Conservation (phyloP, 2,888 invertebrate genomes). For the Pachycephus smyrnensis region DNA sequence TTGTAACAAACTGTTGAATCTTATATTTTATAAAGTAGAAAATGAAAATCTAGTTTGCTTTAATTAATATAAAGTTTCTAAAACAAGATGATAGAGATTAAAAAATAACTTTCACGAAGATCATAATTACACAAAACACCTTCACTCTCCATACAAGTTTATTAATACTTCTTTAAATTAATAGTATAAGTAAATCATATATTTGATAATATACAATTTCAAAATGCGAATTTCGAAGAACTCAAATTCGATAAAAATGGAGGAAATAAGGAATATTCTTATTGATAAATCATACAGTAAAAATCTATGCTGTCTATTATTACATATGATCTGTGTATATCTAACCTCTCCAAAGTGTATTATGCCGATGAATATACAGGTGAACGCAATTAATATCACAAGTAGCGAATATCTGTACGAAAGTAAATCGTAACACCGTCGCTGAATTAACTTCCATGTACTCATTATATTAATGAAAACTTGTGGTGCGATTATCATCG, state of each 20-base stretch:
- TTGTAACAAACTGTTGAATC: not conserved
- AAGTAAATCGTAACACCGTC: conserved; percentile 66
- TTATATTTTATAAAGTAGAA: conserved; percentile 5
- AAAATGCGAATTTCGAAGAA: not conserved
- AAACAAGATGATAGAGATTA: conserved; percentile 4
- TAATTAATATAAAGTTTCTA: not conserved
- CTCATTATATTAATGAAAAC: conserved; percentile 61
- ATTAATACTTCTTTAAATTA: not conserved
- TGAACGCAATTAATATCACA: conserved; percentile 61
- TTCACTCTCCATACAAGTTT: not conserved
- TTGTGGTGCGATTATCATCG: conserved; percentile 51
- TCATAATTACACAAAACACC: not conserved
- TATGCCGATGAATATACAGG: conserved; percentile 63
- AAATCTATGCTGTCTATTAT: not conserved
- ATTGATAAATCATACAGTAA: not conserved
- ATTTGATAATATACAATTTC: not conserved
- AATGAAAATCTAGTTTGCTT: not conserved
- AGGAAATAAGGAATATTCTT: not conserved
- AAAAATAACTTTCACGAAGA: not conserved
- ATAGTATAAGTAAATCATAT: not conserved
- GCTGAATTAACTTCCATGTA: conserved; percentile 66
- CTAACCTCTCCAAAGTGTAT: conserved; percentile 68
- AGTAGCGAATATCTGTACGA: conserved; percentile 66
- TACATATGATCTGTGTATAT: not conserved
- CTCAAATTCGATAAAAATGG: not conserved